Percentiles rank a stretch among this genome's conserved stretches.
Conservation (phyloP, 1,140 invertebrate genomes). For the Bicyclus anynana region DNA sequence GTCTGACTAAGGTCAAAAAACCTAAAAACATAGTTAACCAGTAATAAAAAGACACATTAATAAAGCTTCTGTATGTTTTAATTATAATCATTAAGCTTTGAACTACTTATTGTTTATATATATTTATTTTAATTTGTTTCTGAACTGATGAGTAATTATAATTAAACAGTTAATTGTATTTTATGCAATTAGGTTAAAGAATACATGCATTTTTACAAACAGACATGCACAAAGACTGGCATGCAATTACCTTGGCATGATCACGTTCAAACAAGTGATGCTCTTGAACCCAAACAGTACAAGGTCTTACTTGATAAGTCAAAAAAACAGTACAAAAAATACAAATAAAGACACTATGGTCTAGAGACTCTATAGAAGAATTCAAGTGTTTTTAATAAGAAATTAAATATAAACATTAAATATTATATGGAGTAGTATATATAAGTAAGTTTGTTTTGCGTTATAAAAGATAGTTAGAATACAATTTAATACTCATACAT, state of each 20-base stretch:
- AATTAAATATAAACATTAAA: too few species aligned
- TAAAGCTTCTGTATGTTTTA: too few species aligned
- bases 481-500: too few species aligned
- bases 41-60: too few species aligned
- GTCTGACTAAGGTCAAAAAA: too few species aligned
- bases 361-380: not conserved
- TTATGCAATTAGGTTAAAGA: not conserved
- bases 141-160: not conserved
- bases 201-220: not conserved
- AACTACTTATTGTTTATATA: too few species aligned
- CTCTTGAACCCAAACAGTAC: slow-evolving; percentile 10
- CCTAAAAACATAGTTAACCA: too few species aligned
- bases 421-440: too few species aligned
- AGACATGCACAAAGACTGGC: not conserved
- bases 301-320: slow-evolving; percentile 4
- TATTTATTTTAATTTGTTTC: not conserved
- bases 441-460: too few species aligned
- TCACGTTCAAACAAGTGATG: not conserved
- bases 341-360: not conserved
- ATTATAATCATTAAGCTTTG: too few species aligned
- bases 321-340: not conserved
- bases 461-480: too few species aligned
- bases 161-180: not conserved
- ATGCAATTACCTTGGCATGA: slow-evolving; percentile 14
- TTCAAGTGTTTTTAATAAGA: too few species aligned